A percentile compares a stretch with the other conserved stretches of the same genome.
Conservation (phyloP, 2,797 vertebrate species). For the Gallinago nigripennis region DNA sequence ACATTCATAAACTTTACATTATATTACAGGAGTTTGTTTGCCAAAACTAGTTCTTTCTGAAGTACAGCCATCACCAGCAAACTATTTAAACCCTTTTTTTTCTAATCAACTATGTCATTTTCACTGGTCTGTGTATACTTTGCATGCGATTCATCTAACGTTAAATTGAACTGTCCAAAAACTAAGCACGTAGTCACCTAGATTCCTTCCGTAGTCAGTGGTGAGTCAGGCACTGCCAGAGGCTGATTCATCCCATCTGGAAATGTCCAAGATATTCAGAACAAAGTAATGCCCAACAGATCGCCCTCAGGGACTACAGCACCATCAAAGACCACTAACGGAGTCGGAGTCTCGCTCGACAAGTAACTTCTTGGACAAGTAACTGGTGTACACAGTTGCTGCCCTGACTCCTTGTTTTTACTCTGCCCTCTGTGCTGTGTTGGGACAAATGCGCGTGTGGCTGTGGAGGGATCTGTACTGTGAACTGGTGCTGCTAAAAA, state of each 20-base stretch:
- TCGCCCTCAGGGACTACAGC: too few species aligned
- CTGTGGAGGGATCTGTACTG: background rate
- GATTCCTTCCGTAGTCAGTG: background rate
- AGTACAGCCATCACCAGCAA: background rate
- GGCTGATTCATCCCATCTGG: background rate
- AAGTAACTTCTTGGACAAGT: background rate
- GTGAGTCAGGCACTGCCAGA: background rate
- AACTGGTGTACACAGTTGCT: background rate
- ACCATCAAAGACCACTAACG: background rate
- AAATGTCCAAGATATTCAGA: background rate
- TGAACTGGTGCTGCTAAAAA: conserved; percentile 15
- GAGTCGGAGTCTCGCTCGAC: background rate
- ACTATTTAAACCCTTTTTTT: background rate
- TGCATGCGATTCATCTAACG: background rate
- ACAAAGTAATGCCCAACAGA: fast-evolving
- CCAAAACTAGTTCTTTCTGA: conserved; percentile 20
- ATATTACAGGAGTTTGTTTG: background rate
- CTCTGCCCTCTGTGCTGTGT: background rate
- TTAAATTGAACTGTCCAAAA: background rate
- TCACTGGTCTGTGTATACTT: background rate
- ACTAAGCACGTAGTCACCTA: background rate
- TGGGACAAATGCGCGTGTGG: background rate
- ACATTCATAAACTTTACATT: background rate
- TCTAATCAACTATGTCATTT: background rate
- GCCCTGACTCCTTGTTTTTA: background rate